Evolutionary conservation across 2,888 invertebrate species (phyloP).

Genomic region (Lycia hirtaria): DNA sequence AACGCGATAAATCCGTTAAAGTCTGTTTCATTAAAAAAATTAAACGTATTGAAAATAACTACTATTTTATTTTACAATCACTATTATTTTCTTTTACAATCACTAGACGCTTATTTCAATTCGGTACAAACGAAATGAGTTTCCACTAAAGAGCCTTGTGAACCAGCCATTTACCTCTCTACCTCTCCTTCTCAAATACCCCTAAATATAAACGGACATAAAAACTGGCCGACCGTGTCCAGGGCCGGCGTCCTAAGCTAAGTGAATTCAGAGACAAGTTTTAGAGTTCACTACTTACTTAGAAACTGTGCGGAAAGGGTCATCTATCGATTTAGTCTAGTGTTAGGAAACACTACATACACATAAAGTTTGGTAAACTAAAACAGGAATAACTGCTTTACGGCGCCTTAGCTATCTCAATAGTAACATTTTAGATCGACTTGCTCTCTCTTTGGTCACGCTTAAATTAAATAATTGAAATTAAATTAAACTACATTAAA

Average conservation of each 20-base stretch:
- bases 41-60: neutral
- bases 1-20: no score
- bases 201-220: constrained; percentile 18
- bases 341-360: neutral
- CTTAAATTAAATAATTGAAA: no score
- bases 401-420: no score
- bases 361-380: no score
- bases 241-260: constrained; percentile 2
- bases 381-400: no score
- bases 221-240: neutral
- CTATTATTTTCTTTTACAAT: no score
- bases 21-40: no score
- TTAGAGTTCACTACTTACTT: neutral
- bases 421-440: no score
- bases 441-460: no score
- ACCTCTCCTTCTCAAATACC: neutral
- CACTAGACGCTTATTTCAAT: no score
- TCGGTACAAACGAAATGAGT: neutral
- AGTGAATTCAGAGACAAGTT: constrained; percentile 15
- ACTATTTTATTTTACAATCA: neutral
- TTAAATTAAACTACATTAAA: no score
- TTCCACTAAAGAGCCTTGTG: neutral
- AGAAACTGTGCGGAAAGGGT: neutral
- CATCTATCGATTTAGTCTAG: neutral
- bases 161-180: neutral